A percentile compares a stretch with the other conserved stretches of the same genome.
Evolutionary conservation across 2,888 invertebrate genomes (phyloP).

Genomic region (Pristionchus maxplancki): DNA sequence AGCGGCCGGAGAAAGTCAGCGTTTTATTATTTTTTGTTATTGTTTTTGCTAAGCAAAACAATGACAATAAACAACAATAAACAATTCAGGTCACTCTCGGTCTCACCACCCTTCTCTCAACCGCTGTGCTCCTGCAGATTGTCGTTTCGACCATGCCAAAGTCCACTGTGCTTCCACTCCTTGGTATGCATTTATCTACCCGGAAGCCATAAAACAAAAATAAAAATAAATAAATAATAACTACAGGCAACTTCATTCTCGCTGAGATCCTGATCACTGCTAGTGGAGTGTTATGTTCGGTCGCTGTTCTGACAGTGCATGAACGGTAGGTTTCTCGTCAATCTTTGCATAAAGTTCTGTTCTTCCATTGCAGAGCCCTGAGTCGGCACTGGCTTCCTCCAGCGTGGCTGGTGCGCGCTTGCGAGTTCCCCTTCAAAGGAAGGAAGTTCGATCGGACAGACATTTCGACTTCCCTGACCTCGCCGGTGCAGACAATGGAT

Average conservation of each 20-base stretch:
- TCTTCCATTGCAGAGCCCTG: neutral
- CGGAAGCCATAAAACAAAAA: neutral
- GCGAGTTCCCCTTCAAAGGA: slow-evolving; percentile 15
- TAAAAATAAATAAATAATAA: neutral
- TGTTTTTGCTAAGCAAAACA: no score
- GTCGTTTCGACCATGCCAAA: slow-evolving; percentile 68
- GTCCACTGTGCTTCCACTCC: slow-evolving; percentile 61
- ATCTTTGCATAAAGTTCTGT: neutral
- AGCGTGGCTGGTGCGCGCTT: neutral
- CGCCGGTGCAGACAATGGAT: no score
- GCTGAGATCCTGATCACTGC: slow-evolving; percentile 69
- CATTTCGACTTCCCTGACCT: neutral
- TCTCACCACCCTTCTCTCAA: slow-evolving; percentile 65
- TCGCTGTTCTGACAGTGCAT: slow-evolving; percentile 60
- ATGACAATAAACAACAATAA: no score
- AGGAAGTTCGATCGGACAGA: no score
- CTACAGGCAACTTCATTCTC: slow-evolving; percentile 67
- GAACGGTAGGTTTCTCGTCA: slow-evolving; percentile 47
- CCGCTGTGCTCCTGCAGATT: slow-evolving; percentile 67
- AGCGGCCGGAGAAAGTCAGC: slow-evolving; percentile 61
- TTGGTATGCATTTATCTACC: slow-evolving; percentile 51
- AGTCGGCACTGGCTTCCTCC: slow-evolving; percentile 14
- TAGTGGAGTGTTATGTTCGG: slow-evolving; percentile 63
- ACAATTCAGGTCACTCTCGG: slow-evolving; percentile 67
- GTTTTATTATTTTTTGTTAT: no score